Base-by-base conservation (phyloP, 2,113 vertebrate species). In the Clarias gariepinus region DNA sequence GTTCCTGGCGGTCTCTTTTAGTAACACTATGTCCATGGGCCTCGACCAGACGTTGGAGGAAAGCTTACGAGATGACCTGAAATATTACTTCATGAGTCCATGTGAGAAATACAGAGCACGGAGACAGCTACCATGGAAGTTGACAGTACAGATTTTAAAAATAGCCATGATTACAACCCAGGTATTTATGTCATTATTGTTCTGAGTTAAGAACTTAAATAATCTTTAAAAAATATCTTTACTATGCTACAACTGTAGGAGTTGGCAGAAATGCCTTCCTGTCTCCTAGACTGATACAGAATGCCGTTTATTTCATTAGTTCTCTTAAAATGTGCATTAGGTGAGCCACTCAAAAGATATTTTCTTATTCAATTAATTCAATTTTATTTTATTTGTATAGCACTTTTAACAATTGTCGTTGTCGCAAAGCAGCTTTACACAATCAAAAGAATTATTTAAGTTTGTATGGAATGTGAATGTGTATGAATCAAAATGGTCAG, bases 41-140 rank as follows among this genome's bases (percentile, higher is more conserved):
- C 93, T 92, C 66, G 97, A 97, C 76, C 41, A 92, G 25, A 92
- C 95, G 60, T 95, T 94, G 82, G 97, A 97, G 89, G 82, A 91
- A 0, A 88, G 82, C 13, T 93, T 99, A 88, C 96, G 95, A 91
- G 96, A 97, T 89, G 98, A 99, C 92, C 94, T 99, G 87, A 96
- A 88, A 87, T 99, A 97, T 91, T 99, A 99, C 93, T 99, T 99
- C 91, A 99, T 99, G 98, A 99, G 94, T 86, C 98, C 98, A 0
- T 99, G 98, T 95, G 97, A 99, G 92, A 99, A 99, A 92, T 99
- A 97, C 93, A 93, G 93, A 93, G 96, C 97, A 87, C 93, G 98
- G 84, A 90, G 69, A 73, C 97, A 98, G 83, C 91, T 97, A 78
- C 98, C 98, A 0, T 99, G 98, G 98, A 99, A 99, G 91, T 90